Evolutionary conservation across 2,797 vertebrate genomes (phyloP), one percentile per base, ranked within the genome.

Genomic region (Hippoglossus hippoglossus): DNA sequence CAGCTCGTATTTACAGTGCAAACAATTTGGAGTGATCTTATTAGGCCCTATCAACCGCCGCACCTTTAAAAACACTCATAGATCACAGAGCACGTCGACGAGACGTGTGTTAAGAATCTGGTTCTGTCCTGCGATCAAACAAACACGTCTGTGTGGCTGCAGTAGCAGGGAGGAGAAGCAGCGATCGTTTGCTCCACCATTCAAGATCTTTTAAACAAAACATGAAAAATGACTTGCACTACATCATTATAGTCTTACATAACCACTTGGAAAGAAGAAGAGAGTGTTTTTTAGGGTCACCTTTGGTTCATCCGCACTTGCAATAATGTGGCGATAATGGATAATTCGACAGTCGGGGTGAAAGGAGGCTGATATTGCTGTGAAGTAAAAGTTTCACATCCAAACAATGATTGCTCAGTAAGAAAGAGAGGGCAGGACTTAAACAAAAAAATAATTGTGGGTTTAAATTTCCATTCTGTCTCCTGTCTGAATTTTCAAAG

Each of bases 11-110:
- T 91, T 86, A 84, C 77, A 80, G 70, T 71, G 73, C 61, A 89
- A 90, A 91, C 83, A 71, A n/a, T 77, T 49, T 81, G 15, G 79
- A 79, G 79, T 83, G 77, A 82, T 83, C 83, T 80, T 84, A 87
- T 86, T 84, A 75, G 78, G 56, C 41, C 26, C 53, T 77, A 85
- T 89, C 79, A 84, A 76, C 67, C 25, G 31, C 54, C 53, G 82
- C 81, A 82, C 76, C 80, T 88, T 90, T 82, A 75, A 82, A 91
- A 89, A 82, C 77, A 85, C 54, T 78, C 66, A 87, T 82, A 80
- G 81, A 86, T 94, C 87, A 89, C 57, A 18, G 71, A 73, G 73
- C 72, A 84, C n/a, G 80, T 83, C 80, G 82, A 77, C 21, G 60
- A 83, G 80, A 67, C 26, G 31, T 8, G 28, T 46, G 12, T 61